These are phyloP conservation scores for Corythornis vintsioides DNA, from an alignment of 2,113 vertebrate genomes.

Conservation along the genomic window DNA sequence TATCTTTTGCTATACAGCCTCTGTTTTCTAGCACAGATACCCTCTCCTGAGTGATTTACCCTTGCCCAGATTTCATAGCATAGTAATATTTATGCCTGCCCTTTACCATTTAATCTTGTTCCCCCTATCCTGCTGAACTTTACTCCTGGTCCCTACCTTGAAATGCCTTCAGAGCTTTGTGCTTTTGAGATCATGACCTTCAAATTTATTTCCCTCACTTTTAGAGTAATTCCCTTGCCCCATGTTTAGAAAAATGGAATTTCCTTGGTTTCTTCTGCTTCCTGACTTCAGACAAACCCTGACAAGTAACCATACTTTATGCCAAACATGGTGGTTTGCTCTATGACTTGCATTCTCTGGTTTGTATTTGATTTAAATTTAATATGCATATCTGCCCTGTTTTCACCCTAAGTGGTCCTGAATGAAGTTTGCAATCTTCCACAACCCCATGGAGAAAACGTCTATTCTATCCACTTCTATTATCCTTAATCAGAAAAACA, in stretches of 20 bases:
- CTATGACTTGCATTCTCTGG: background rate
- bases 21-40: background rate
- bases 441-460: background rate
- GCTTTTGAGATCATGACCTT: background rate
- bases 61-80: background rate
- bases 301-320: background rate
- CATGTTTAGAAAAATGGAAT: background rate
- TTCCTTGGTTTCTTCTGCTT: background rate
- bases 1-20: background rate
- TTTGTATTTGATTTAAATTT: background rate
- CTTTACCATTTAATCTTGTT: background rate
- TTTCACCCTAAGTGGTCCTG: background rate
- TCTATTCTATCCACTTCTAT: background rate
- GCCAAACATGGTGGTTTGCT: background rate
- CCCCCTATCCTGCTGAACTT: rapidly evolving
- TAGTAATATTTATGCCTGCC: background rate
- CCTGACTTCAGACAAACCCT: background rate
- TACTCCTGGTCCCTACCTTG: background rate
- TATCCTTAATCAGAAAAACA: background rate
- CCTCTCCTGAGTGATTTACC: background rate
- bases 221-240: background rate
- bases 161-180: background rate
- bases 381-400: rapidly evolving
- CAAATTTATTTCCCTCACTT: background rate
- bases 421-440: background rate